Evolutionary conservation across 2,113 vertebrate species (phyloP).

Genomic region (Ameiurus melas): DNA sequence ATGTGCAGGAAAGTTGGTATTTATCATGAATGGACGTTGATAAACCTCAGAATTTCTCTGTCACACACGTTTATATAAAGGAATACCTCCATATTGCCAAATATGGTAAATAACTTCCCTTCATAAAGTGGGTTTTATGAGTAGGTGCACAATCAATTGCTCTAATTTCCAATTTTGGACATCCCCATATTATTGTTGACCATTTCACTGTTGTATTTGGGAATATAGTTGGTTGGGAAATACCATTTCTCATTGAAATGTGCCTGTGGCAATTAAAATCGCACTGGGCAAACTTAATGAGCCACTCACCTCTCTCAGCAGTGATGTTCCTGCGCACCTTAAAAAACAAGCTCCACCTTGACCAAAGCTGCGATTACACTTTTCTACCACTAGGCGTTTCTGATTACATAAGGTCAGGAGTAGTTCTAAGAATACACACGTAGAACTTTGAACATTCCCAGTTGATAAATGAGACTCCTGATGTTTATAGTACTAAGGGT

Average conservation of each 20-base stretch:
- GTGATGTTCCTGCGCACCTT: neutral
- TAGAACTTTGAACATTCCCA: neutral
- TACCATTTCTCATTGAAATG: neutral
- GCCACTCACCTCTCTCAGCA: neutral
- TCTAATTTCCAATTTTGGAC: neutral
- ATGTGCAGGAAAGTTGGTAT: neutral
- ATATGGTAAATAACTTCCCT: neutral
- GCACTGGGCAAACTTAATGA: neutral
- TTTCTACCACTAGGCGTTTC: neutral
- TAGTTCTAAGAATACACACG: neutral
- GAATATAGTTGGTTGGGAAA: neutral
- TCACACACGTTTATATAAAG: neutral
- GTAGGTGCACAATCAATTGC: neutral
- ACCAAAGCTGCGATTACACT: neutral
- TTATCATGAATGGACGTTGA: neutral
- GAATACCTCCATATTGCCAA: neutral
- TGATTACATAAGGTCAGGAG: neutral
- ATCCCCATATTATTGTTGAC: neutral
- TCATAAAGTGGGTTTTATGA: neutral
- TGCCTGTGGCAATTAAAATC: neutral
- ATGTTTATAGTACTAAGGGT: slow-evolving; percentile 6
- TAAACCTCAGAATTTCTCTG: neutral
- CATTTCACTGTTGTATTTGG: neutral
- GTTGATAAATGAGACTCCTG: slow-evolving; percentile 17
- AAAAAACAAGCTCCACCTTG: neutral